phyloP scores from a whole-genome alignment of 2,888 invertebrate species.

The Pterostichus madidus region DNA sequence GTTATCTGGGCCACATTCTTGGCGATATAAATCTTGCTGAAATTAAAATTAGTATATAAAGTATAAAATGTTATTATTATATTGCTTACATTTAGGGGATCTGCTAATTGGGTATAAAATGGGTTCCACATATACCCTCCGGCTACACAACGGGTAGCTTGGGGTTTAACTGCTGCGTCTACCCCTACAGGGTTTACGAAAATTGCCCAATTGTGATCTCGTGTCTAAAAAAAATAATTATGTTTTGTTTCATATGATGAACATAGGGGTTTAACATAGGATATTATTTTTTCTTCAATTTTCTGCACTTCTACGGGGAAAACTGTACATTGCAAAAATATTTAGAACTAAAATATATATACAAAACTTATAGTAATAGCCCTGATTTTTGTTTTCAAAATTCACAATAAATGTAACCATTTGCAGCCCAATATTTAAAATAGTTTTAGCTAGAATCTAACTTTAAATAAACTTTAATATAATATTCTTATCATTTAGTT shows the following conservation, averaged over 20 bases:
- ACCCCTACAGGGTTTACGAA: slow-evolving; percentile 95
- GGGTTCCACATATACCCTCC: slow-evolving; percentile 96
- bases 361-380: too few relatives aligned
- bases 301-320: too few relatives aligned
- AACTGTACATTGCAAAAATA: too few relatives aligned
- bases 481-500: too few relatives aligned
- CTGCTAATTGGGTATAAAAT: slow-evolving; percentile 92
- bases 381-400: too few relatives aligned
- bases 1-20: slow-evolving; percentile 93
- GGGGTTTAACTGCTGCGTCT: slow-evolving; percentile 91
- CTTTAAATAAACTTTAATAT: too few relatives aligned
- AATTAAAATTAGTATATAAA: slow-evolving; percentile 68
- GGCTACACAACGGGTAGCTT: slow-evolving; percentile 91
- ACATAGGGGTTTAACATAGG: background rate
- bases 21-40: slow-evolving; percentile 89
- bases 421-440: too few relatives aligned
- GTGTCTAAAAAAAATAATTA: slow-evolving; percentile 79
- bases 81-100: slow-evolving; percentile 88
- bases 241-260: too few relatives aligned
- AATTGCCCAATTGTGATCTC: slow-evolving; percentile 93
- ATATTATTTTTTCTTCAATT: too few relatives aligned
- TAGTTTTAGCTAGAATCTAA: too few relatives aligned
- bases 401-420: too few relatives aligned
- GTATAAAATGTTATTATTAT: background rate
- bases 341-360: too few relatives aligned